These are phyloP conservation scores for Falcunculus frontatus DNA, from an alignment of 2,113 vertebrate genomes.

Conservation along the genomic window DNA sequence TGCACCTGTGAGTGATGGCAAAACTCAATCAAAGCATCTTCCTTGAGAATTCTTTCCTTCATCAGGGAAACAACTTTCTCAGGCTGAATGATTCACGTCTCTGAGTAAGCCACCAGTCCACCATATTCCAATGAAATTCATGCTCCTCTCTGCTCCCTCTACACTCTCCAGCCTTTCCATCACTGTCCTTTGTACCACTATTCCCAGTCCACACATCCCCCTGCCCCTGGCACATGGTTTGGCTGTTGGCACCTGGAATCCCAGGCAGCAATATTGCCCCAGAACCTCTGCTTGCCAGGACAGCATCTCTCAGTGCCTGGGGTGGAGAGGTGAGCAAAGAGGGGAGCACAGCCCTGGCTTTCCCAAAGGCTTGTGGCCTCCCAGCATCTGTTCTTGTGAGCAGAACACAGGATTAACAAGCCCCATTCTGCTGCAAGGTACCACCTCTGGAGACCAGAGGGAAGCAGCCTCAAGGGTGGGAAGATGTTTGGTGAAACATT, in stretches of 20 bases:
- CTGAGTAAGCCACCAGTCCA: background rate
- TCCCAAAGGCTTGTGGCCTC: background rate
- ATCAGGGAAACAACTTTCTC: background rate
- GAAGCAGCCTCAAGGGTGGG: background rate
- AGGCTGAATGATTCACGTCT: background rate
- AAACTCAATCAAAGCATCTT: background rate
- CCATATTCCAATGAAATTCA: background rate
- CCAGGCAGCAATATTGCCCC: background rate
- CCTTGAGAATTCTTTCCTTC: background rate
- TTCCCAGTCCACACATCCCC: background rate
- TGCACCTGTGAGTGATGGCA: background rate
- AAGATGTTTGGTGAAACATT: background rate
- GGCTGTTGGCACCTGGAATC: background rate
- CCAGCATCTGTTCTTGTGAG: background rate
- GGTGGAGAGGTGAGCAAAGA: background rate
- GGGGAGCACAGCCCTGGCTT: background rate
- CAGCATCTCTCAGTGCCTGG: background rate
- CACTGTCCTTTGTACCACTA: accelerated
- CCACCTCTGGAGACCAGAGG: background rate
- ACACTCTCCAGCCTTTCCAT: background rate
- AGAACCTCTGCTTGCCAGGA: background rate
- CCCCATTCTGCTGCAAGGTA: background rate
- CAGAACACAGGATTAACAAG: background rate
- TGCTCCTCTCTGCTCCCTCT: background rate
- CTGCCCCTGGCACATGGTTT: accelerated